phyloP scores from a whole-genome alignment of 2,888 invertebrate species.

The Leptinotarsa rubiginosa region DNA sequence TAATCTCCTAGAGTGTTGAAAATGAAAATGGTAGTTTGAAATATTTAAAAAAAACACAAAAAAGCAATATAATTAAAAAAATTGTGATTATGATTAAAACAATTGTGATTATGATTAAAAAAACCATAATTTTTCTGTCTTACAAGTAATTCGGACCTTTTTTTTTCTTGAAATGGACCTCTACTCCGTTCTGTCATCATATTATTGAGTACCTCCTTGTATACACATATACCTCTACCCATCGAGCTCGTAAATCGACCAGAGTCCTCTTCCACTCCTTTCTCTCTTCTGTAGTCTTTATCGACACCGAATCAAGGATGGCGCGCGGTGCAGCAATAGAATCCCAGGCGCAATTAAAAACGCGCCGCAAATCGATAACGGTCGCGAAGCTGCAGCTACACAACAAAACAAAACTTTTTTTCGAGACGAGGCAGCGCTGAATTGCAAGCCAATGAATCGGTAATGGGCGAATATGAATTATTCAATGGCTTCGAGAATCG shows the following conservation, averaged over 20 bases:
- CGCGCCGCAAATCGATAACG: slow-evolving; percentile 57
- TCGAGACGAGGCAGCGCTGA: background rate
- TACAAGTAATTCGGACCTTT: too few relatives aligned
- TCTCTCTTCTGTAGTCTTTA: slow-evolving; percentile 19
- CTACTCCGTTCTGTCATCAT: too few relatives aligned
- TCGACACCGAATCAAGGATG: slow-evolving; percentile 10
- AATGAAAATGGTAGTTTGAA: too few relatives aligned
- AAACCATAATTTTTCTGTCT: too few relatives aligned
- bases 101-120: too few relatives aligned
- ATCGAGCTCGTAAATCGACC: slow-evolving; percentile 22
- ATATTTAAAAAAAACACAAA: too few relatives aligned
- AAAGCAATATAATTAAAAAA: too few relatives aligned
- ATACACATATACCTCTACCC: background rate
- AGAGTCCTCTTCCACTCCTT: slow-evolving; percentile 5
- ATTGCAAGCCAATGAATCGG: slow-evolving; percentile 16
- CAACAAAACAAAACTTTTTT: slow-evolving; percentile 38
- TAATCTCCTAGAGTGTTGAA: too few relatives aligned
- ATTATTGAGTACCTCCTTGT: too few relatives aligned
- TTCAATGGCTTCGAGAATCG: slow-evolving; percentile 25
- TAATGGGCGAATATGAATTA: slow-evolving; percentile 31
- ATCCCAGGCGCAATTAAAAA: slow-evolving; percentile 55
- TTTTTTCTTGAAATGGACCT: too few relatives aligned
- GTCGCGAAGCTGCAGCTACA: slow-evolving; percentile 41
- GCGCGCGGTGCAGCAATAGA: slow-evolving; percentile 19
- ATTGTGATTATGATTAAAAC: too few relatives aligned